Evolutionary conservation across 1,140 invertebrate species (phyloP), one percentile per base, ranked within the genome.

Genomic region (Araneus ventricosus): DNA sequence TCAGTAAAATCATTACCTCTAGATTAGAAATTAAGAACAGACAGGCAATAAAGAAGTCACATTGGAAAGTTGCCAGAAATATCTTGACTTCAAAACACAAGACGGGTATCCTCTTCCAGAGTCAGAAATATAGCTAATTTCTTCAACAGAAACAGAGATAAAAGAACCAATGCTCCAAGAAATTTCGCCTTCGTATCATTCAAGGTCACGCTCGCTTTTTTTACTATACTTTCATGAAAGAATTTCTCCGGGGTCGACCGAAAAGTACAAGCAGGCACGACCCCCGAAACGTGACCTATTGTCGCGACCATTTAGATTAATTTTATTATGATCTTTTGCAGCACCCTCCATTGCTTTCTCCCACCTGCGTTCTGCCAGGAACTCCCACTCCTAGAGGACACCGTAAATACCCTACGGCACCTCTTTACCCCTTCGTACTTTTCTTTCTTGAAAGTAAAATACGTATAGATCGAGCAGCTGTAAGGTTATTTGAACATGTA

Each of bases 341-440:
- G n/a, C 82, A 67, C 24, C 80, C 39, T 84, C 45, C 24, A 45
- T 4, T 8, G 63, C 52, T 82, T 34, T 59, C 27, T 10, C 41
- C 41, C 70, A 59, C 63, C 45, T 20, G 30, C 34, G 17, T 61
- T 90, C 67, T 27, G 75, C n/a, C 82, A 75, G 88, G 88, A 90
- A 92, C 90, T 59, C 91, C 91, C 85, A 87, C 91, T 93, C 91
- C 85, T 85, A 84, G 59, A 79, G 89, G 89, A 91, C 89, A 91
- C 34, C n/a, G 24, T 45, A 84, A n/a, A n/a, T n/a, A n/a, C n/a
- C 82, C 82, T 84, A 41, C n/a, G 52, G 24, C 82, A 84, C 82
- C 82, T 41, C 82, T 57, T 30, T 30, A 75, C 67, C 67, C 67
- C 67, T 30, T 75, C 27, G 1, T 75, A 22, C 59, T 63, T 63